These are phyloP conservation scores for Lithophane ornitopus DNA, from an alignment of 2,888 invertebrate genomes.

Conservation along the genomic window DNA sequence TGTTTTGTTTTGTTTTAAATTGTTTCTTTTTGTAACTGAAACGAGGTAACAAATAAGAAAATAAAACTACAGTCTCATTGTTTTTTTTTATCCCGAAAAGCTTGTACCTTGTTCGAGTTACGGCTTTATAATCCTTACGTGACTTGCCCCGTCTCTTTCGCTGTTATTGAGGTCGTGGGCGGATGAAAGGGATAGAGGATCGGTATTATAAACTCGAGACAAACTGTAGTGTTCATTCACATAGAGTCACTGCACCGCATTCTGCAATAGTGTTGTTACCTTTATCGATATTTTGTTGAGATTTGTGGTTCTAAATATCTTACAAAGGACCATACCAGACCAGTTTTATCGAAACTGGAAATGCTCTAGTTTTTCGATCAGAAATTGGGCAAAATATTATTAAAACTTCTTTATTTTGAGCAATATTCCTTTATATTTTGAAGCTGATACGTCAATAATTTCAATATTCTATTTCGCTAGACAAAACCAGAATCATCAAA, in stretches of 20 bases:
- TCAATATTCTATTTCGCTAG: not conserved
- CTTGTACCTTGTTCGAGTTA: conserved; percentile 74
- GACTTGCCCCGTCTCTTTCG: conserved; percentile 70
- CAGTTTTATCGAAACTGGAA: not conserved
- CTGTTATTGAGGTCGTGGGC: conserved; percentile 25
- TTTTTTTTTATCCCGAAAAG: conserved; percentile 73
- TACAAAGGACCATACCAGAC: not conserved
- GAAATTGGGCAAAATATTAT: not conserved
- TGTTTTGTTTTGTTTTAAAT: conserved; percentile 28
- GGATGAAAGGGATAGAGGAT: conserved; percentile 68
- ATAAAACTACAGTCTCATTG: conserved; percentile 69
- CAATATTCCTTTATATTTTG: not conserved
- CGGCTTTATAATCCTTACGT: conserved; percentile 86
- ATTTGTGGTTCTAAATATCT: conserved; percentile 8
- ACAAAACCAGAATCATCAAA: not conserved
- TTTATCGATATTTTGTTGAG: conserved; percentile 62
- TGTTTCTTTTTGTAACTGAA: conserved; percentile 41
- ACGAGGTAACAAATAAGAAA: conserved; percentile 47
- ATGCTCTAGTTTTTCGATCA: not conserved
- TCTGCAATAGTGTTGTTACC: conserved; percentile 81
- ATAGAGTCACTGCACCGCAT: conserved; percentile 86
- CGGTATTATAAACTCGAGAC: conserved; percentile 70
- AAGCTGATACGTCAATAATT: not conserved
- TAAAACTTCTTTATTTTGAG: not conserved
- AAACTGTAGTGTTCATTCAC: conserved; percentile 86